phyloP scores from a whole-genome alignment of 2,113 vertebrate genomes.

The Ailuropoda melanoleuca region DNA sequence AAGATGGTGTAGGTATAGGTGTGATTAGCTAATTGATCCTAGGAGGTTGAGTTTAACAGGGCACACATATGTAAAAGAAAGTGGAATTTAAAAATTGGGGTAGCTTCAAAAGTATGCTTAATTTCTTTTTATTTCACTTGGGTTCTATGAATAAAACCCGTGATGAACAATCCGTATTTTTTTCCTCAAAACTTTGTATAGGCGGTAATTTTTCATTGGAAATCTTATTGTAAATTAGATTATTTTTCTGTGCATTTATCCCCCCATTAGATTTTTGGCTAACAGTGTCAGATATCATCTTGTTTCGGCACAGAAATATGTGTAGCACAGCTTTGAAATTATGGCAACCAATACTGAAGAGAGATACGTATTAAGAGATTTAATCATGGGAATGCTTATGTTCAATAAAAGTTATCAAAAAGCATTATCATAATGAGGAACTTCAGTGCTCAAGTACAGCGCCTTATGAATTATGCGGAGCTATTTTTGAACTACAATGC shows the following conservation, averaged over 20 bases:
- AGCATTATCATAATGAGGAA: slow-evolving; percentile 60
- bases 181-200: background rate
- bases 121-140: slow-evolving; percentile 19
- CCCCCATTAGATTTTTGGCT: slow-evolving; percentile 21
- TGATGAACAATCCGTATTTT: background rate
- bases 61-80: background rate
- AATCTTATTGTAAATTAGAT: slow-evolving; percentile 28
- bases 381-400: slow-evolving; percentile 64
- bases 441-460: slow-evolving; percentile 9
- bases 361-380: slow-evolving; percentile 68
- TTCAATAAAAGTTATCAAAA: slow-evolving; percentile 73
- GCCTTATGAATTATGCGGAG: slow-evolving; percentile 69
- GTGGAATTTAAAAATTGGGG: background rate
- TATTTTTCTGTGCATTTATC: background rate
- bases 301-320: slow-evolving; percentile 32
- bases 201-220: background rate
- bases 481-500: slow-evolving; percentile 68
- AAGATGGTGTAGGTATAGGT: background rate
- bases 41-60: background rate
- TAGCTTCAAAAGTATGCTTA: background rate
- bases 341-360: background rate
- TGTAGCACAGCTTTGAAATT: slow-evolving; percentile 32
- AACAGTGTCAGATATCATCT: background rate
- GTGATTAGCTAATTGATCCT: background rate
- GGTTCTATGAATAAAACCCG: background rate